Percentiles rank a stretch among this genome's conserved stretches.
Conservation (phyloP, 2,797 vertebrate species). For the Crocidura indochinensis region DNA sequence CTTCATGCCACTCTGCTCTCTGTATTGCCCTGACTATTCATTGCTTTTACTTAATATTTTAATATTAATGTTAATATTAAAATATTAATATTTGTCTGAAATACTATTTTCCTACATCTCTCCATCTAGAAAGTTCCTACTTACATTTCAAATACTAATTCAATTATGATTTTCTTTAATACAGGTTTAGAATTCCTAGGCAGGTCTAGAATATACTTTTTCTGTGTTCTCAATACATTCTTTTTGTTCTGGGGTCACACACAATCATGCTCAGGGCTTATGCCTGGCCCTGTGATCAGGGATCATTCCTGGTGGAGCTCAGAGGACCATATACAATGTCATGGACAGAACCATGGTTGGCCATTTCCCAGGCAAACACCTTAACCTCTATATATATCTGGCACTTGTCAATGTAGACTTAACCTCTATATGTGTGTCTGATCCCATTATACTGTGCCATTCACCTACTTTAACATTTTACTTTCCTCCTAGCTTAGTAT, state of each 20-base stretch:
- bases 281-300: too few species aligned
- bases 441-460: not conserved
- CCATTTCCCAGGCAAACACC: too few species aligned
- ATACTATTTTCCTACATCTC: not conserved
- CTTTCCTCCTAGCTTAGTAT: constrained; percentile 38
- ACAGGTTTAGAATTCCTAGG: constrained; percentile 3
- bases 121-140: constrained; percentile 24
- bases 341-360: too few species aligned
- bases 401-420: constrained; percentile 40
- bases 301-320: too few species aligned
- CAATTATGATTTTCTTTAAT: constrained; percentile 37
- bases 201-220: constrained; percentile 17
- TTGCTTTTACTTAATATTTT: constrained; percentile 25
- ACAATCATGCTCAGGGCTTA: too few species aligned
- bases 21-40: not conserved
- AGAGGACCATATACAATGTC: too few species aligned
- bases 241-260: not conserved
- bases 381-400: too few species aligned
- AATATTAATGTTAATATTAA: too few species aligned
- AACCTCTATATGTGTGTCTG: constrained; percentile 44
- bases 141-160: constrained; percentile 50
- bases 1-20: not conserved
- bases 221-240: not conserved
- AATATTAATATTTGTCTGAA: not conserved
- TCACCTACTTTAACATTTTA: not conserved